A percentile compares a stretch with the other conserved stretches of the same genome.
These are phyloP conservation scores for Lacerta bilineata DNA, from an alignment of 2,797 vertebrate species.

Conservation along the genomic window DNA sequence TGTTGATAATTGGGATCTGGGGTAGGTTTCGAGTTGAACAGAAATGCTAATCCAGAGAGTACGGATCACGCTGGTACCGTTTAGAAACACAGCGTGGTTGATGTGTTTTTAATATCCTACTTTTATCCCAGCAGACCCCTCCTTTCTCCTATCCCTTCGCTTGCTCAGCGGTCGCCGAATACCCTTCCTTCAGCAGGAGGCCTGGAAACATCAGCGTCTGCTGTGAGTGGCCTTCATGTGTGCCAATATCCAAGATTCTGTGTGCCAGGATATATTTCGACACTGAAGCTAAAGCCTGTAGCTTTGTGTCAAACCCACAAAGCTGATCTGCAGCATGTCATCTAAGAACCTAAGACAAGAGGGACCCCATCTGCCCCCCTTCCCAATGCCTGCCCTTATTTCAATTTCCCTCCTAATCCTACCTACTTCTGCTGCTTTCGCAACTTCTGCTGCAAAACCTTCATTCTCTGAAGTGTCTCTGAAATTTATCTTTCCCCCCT, in stretches of 20 bases:
- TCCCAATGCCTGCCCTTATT: not conserved
- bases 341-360: constrained; percentile 65
- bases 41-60: constrained; percentile 70
- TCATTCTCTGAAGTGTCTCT: constrained; percentile 5
- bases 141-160: constrained; percentile 66
- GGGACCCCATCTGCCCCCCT: constrained; percentile 46
- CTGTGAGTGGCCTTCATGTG: constrained; percentile 44
- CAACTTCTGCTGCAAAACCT: not conserved
- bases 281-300: constrained; percentile 48
- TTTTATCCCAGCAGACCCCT: constrained; percentile 76
- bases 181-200: constrained; percentile 61
- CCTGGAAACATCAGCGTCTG: constrained; percentile 51
- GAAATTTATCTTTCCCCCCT: not conserved
- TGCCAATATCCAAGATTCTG: fast-evolving
- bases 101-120: constrained; percentile 79
- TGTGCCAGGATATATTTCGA: constrained; percentile 51
- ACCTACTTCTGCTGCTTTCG: not conserved
- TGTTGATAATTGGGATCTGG: constrained; percentile 63
- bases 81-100: constrained; percentile 77
- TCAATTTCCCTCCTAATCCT: not conserved
- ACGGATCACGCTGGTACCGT: constrained; percentile 72
- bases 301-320: constrained; percentile 53
- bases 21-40: constrained; percentile 68
- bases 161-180: constrained; percentile 74
- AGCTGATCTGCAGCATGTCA: constrained; percentile 66